Evolutionary conservation across 2,113 vertebrate genomes (phyloP).

Genomic region (Coregonus clupeaformis): DNA sequence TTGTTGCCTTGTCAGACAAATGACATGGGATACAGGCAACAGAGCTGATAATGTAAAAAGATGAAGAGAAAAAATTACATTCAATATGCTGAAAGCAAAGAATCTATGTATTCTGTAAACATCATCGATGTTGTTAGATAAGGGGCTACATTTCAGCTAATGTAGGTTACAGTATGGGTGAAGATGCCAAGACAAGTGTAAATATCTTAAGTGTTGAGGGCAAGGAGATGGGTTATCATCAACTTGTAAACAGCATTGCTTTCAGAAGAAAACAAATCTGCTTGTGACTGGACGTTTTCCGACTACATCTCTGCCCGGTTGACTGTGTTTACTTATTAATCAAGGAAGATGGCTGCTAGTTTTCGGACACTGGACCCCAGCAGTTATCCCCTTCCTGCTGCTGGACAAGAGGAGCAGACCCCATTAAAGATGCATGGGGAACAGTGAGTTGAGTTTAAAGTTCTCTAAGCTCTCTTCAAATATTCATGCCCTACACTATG

Average conservation of each 20-base stretch:
- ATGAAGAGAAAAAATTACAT: too few relatives aligned
- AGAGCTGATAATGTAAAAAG: too few relatives aligned
- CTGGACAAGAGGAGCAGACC: conserved; percentile 44
- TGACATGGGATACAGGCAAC: too few relatives aligned
- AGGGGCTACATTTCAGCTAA: too few relatives aligned
- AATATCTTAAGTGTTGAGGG: too few relatives aligned
- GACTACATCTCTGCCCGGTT: conserved; percentile 49
- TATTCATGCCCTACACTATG: conserved; percentile 54
- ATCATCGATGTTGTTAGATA: too few relatives aligned
- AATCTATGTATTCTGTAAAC: too few relatives aligned
- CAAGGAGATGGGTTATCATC: conserved; percentile 32
- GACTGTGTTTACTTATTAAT: conserved; percentile 73
- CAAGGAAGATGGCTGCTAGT: conserved; percentile 27
- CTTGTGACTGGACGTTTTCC: conserved; percentile 47
- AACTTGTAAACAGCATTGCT: conserved; percentile 58
- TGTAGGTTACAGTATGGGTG: too few relatives aligned
- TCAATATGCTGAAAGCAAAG: too few relatives aligned
- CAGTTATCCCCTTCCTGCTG: conserved; percentile 52
- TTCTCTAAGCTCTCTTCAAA: conserved; percentile 63
- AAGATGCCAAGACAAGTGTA: too few relatives aligned
- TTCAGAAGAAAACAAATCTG: conserved; percentile 64
- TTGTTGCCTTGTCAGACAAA: conserved; percentile 17
- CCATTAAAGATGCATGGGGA: conserved; percentile 69
- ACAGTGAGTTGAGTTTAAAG: conserved; percentile 55
- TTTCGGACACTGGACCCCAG: conserved; percentile 46